Evolutionary conservation across 2,888 invertebrate species (phyloP).

Genomic region (Petrolisthes manimaculis): DNA sequence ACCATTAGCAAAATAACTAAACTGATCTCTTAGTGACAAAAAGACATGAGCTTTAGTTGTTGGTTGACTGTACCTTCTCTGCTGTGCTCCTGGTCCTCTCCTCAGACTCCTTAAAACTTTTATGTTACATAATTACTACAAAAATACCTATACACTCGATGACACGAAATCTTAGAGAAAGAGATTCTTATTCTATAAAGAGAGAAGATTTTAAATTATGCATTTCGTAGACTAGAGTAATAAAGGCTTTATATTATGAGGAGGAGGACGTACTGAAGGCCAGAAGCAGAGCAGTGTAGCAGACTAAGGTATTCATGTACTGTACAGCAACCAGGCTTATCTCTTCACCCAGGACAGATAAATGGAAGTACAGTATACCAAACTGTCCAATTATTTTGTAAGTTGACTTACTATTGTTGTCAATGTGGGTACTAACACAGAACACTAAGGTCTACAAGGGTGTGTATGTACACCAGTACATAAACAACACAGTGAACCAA

Average conservation of each 20-base stretch:
- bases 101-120: conserved; percentile 3
- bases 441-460: too few species aligned
- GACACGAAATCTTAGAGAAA: not conserved
- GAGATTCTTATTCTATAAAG: conserved; percentile 24
- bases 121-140: conserved; percentile 15
- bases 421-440: too few species aligned
- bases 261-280: not conserved
- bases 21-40: not conserved
- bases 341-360: too few species aligned
- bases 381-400: too few species aligned
- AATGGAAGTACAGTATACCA: too few species aligned
- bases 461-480: too few species aligned
- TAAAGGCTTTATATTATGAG: not conserved
- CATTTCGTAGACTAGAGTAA: conserved; percentile 31
- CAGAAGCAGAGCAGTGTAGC: not conserved
- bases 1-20: too few species aligned
- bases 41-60: not conserved
- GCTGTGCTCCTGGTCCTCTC: not conserved
- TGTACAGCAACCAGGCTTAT: too few species aligned
- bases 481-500: too few species aligned
- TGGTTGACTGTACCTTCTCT: conserved; percentile 15
- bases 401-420: too few species aligned
- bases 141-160: conserved; percentile 34
- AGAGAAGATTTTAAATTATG: conserved; percentile 27
- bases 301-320: too few species aligned